Evolutionary conservation across 2,797 vertebrate species (phyloP), one percentile per base, ranked within the genome.

Genomic region (Microcaecilia unicolor): DNA sequence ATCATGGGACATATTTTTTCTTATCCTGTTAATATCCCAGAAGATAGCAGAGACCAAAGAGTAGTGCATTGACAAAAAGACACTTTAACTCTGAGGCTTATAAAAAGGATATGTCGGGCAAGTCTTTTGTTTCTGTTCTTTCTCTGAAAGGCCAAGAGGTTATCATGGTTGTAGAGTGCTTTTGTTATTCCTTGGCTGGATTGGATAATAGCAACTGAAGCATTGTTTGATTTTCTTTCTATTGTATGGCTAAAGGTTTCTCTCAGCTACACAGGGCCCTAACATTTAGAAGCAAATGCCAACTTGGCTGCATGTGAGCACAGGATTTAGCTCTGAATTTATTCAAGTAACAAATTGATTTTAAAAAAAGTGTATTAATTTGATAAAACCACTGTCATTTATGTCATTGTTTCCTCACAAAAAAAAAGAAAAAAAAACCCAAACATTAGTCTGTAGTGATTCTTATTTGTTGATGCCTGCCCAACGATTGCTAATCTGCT

Each of bases 11-110:
- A 70, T 65, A 55, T 64, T 66, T 64, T 55, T 40, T 51, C 61
- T 46, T 57, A 55, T 37, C 50, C 55, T 55, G 63, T 41, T 58
- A 58, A 65, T 74, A 71, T 74, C 69, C 53, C 52, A 41, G 65
- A 68, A 57, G 35, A 65, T 60, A 61, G n/a, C 54, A 59, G 42
- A 64, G 34, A 31, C 32, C 47, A 72, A 72, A 72, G 63, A 70
- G 49, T 44, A 54, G 41, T 34, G 26, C 37, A 55, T 18, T 47
- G 44, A 63, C 48, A 48, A 65, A 48, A 65, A 55, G 34, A 45
- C 54, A 35, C 66, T 68, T 58, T 64, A 60, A 53, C 31, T 29
- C 1, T 22, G 24, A 15, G 32, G 21, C 55, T 64, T 53, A 66
- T 58, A 46, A 37, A 30, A 47, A 52, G 30, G 40, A 34, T 27